Conservation (phyloP, 1,140 invertebrate genomes). For the Apis florea region DNA sequence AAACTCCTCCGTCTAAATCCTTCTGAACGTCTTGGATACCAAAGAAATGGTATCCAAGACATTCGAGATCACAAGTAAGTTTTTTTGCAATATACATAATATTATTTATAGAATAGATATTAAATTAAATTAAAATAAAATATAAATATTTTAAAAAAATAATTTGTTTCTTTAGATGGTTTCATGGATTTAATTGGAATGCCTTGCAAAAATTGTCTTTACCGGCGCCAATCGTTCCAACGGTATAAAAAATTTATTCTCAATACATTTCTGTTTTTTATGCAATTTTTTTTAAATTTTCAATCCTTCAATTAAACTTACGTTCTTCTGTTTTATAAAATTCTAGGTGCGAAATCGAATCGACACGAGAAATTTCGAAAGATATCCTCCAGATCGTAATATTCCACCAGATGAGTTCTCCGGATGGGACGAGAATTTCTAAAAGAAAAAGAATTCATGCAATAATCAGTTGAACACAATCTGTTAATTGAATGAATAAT, state of each 20-base stretch:
- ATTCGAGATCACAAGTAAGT: slow-evolving; percentile 94
- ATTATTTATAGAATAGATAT: background rate
- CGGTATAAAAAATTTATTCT: slow-evolving; percentile 78
- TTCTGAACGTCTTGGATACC: slow-evolving; percentile 95
- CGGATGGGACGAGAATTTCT: slow-evolving; percentile 84
- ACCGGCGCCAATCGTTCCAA: slow-evolving; percentile 89
- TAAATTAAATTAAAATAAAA: background rate
- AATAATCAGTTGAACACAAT: background rate
- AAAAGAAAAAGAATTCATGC: slow-evolving; percentile 45
- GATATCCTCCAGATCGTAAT: slow-evolving; percentile 82
- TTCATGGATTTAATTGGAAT: slow-evolving; percentile 96
- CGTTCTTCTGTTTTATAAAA: background rate
- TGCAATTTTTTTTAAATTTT: background rate
- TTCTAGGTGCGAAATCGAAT: slow-evolving; percentile 77
- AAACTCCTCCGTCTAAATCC: slow-evolving; percentile 93
- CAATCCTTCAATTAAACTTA: background rate
- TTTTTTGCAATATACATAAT: slow-evolving; percentile 38
- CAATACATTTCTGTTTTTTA: background rate
- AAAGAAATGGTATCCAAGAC: slow-evolving; percentile 93
- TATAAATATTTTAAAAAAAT: background rate
- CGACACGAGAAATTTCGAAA: slow-evolving; percentile 83
- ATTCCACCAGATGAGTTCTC: slow-evolving; percentile 83
- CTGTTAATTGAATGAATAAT: background rate
- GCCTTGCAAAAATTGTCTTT: slow-evolving; percentile 86
- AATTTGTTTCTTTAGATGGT: slow-evolving; percentile 85